phyloP scores from a whole-genome alignment of 92 coral and sea anemone genomes.

The Palythoa grandiflora region DNA sequence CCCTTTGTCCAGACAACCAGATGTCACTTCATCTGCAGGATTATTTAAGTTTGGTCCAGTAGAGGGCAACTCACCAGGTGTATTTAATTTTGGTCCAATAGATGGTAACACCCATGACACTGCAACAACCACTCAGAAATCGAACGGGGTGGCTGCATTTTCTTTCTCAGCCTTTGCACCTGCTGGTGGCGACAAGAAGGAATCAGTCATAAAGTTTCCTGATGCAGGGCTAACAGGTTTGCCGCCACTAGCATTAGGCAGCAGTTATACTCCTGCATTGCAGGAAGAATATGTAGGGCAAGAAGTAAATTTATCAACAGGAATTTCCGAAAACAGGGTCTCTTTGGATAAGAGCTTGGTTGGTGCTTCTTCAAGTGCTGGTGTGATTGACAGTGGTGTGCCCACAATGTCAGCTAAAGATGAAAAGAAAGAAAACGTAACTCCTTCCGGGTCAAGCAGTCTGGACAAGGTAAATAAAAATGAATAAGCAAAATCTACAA shows the following conservation, averaged over 20 bases:
- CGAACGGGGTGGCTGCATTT: not conserved
- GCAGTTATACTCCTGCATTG: not conserved
- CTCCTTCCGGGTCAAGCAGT: not conserved
- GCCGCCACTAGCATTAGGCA: constrained; percentile 24
- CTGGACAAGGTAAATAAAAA: constrained; percentile 5
- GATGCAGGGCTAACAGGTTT: constrained; percentile 18
- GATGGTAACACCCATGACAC: not conserved
- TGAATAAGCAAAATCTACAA: not conserved
- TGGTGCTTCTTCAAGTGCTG: not conserved
- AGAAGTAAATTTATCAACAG: not conserved
- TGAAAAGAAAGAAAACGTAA: constrained; percentile 2
- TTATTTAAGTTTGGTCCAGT: not conserved
- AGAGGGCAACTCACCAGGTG: not conserved
- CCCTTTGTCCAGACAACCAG: not conserved
- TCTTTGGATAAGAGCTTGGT: not conserved
- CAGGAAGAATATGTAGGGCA: not conserved
- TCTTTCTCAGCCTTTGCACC: not conserved
- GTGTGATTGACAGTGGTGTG: not conserved
- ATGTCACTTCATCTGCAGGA: not conserved
- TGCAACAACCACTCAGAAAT: not conserved
- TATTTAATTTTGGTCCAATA: not conserved
- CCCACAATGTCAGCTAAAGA: not conserved
- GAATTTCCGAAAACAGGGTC: not conserved
- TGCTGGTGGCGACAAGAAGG: constrained; percentile 14
- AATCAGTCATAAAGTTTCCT: not conserved